Evolutionary conservation across 30 jellyfish, hydroid and myxozoan genomes (phyloP).

Genomic region (Sanderia malayensis): DNA sequence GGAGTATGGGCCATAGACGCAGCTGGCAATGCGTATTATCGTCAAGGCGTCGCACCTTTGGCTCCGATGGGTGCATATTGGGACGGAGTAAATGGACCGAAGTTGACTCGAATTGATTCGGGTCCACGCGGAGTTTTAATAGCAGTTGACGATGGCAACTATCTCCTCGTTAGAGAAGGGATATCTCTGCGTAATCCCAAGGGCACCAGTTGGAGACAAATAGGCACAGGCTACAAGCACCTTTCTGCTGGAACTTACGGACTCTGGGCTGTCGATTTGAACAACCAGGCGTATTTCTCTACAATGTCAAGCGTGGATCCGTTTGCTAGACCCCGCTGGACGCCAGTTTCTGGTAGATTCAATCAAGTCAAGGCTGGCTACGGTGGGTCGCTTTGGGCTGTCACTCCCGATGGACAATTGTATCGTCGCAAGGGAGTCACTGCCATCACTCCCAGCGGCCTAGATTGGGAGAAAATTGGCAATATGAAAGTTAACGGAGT

Average conservation of each 20-base stretch:
- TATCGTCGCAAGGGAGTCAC: constrained; percentile 63
- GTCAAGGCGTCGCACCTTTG: constrained; percentile 54
- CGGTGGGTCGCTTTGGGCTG: constrained; percentile 92
- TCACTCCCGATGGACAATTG: constrained; percentile 53
- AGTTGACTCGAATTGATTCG: constrained; percentile 57
- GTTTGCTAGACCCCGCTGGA: constrained; percentile 31
- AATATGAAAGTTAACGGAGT: constrained; percentile 49
- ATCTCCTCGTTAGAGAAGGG: constrained; percentile 73
- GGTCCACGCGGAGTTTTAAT: constrained; percentile 67
- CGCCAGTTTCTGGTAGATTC: constrained; percentile 60
- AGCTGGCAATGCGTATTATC: constrained; percentile 26
- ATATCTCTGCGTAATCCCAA: constrained; percentile 36
- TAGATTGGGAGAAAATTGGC: constrained; percentile 57
- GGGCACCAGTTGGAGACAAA: constrained; percentile 73
- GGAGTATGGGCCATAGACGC: constrained; percentile 91
- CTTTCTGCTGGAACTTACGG: constrained; percentile 83
- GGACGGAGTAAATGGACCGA: constrained; percentile 40
- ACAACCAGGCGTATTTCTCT: constrained; percentile 61
- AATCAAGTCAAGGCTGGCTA: constrained; percentile 74
- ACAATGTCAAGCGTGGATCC: constrained; percentile 35
- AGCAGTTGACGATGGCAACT: constrained; percentile 63
- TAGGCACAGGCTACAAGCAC: constrained; percentile 51
- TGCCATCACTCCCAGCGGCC: constrained; percentile 68
- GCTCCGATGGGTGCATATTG: constrained; percentile 66
- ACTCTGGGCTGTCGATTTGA: constrained; percentile 62